These are phyloP conservation scores for Platyrinchus mystaceus DNA, from an alignment of 2,797 vertebrate genomes.

Conservation along the genomic window DNA sequence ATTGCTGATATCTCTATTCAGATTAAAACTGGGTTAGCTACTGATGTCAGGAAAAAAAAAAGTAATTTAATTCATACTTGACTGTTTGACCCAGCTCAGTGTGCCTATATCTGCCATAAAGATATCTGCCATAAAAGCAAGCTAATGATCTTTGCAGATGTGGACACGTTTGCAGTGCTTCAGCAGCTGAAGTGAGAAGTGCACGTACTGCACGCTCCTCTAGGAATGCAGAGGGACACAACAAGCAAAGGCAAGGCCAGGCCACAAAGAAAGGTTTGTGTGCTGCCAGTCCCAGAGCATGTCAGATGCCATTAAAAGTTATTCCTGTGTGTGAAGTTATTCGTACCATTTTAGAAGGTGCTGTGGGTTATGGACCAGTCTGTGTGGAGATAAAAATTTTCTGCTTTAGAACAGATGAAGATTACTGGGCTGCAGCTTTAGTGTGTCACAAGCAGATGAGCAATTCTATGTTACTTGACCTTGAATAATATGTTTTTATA, in stretches of 20 bases:
- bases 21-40: conserved; percentile 21
- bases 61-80: not conserved
- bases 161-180: not conserved
- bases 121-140: not conserved
- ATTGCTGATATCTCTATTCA: not conserved
- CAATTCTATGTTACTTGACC: not conserved
- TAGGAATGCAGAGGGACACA: not conserved
- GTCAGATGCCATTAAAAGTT: not conserved
- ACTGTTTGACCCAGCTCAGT: not conserved
- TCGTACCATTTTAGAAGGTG: not conserved
- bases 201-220: not conserved
- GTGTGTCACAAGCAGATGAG: not conserved
- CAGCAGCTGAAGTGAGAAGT: not conserved
- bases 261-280: not conserved
- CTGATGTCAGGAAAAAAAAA: not conserved
- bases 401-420: not conserved
- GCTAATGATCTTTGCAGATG: not conserved
- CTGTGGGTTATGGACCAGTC: not conserved
- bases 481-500: not conserved
- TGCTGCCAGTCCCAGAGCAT: not conserved
- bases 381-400: not conserved
- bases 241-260: not conserved
- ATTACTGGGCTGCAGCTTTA: not conserved
- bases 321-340: not conserved
- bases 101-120: not conserved